These are phyloP conservation scores for Cherax quadricarinatus DNA, from an alignment of 1,140 invertebrate genomes.

Conservation along the genomic window DNA sequence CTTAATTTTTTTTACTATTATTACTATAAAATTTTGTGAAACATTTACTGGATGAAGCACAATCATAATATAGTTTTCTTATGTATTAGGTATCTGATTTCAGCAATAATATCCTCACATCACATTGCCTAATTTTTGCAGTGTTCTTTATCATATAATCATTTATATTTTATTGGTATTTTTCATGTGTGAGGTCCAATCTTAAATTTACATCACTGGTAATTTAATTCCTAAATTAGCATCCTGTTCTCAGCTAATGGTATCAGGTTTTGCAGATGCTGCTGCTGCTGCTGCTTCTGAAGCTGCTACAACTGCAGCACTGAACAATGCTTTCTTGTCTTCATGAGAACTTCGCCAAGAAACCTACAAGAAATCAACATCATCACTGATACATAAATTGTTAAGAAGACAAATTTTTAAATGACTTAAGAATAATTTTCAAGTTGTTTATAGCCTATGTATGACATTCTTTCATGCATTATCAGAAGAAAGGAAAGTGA, in stretches of 20 bases:
- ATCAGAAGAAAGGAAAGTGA: too few relatives aligned
- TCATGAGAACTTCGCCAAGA: constrained; percentile 68
- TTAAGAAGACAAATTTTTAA: neutral
- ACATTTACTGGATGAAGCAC: neutral
- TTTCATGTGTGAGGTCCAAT: neutral
- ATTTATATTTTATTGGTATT: neutral
- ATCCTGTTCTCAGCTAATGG: constrained; percentile 8
- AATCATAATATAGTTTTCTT: neutral
- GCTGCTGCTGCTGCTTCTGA: constrained; percentile 21
- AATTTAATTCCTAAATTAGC: neutral
- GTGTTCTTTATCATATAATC: neutral
- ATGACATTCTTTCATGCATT: too few relatives aligned
- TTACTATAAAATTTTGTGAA: neutral
- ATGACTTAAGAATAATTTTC: neutral
- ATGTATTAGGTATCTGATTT: neutral
- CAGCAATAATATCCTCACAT: neutral
- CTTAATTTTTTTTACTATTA: neutral
- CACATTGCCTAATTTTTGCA: neutral
- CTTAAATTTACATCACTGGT: neutral
- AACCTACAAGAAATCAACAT: constrained; percentile 17
- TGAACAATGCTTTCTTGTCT: constrained; percentile 64
- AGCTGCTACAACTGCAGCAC: constrained; percentile 61
- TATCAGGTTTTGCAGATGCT: constrained; percentile 14
- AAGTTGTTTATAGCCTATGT: too few relatives aligned
- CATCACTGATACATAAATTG: neutral